A percentile compares a stretch with the other conserved stretches of the same genome.
Evolutionary conservation across 1,140 invertebrate genomes (phyloP).

Genomic region (Grapholita molesta): DNA sequence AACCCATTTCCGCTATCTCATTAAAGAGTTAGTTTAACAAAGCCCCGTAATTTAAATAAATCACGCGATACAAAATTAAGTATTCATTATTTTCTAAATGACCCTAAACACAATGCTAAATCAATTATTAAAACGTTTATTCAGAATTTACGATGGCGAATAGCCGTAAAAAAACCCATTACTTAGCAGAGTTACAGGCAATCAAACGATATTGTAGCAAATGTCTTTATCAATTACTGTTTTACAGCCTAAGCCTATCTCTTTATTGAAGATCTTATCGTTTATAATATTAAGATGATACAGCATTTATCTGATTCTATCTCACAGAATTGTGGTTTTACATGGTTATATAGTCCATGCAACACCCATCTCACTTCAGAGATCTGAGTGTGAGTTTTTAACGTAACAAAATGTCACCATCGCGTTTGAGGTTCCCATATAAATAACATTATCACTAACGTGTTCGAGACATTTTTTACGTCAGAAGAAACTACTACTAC

Average conservation of each 20-base stretch:
- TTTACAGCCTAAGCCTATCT: not conserved
- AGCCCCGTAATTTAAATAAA: not conserved
- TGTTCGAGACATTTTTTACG: no score
- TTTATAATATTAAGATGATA: not conserved
- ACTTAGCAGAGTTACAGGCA: not conserved
- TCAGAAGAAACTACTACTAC: no score
- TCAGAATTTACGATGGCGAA: conserved; percentile 6
- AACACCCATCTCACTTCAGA: no score
- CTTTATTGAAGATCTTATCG: not conserved
- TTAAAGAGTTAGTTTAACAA: not conserved
- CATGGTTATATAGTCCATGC: no score
- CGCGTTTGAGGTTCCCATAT: no score
- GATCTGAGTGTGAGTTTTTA: no score
- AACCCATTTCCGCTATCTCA: no score
- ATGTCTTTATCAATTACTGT: conserved; percentile 13
- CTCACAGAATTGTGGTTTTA: not conserved
- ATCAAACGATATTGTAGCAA: conserved; percentile 9
- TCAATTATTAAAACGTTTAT: conserved; percentile 4
- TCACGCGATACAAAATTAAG: not conserved
- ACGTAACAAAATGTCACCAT: no score
- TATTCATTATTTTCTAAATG: not conserved
- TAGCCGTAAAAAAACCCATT: conserved; percentile 10
- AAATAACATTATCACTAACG: no score
- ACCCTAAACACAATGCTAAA: not conserved
- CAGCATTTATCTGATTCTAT: not conserved